Evolutionary conservation across 2,888 invertebrate genomes (phyloP).

Genomic region (Elaeidobius kamerunicus): DNA sequence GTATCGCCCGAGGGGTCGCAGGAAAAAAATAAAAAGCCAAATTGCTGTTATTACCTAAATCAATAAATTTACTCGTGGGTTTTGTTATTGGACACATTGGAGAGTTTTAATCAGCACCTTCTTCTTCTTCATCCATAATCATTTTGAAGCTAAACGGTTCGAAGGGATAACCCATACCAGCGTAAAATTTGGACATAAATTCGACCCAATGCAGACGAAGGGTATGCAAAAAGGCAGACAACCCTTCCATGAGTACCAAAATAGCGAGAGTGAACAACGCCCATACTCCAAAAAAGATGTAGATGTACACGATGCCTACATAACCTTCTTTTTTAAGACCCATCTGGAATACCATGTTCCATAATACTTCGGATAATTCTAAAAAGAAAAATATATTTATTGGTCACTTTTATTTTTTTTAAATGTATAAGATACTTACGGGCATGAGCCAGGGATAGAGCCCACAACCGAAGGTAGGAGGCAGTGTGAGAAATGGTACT

Average conservation of each 20-base stretch:
- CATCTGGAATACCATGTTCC: constrained; percentile 41
- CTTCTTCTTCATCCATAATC: constrained; percentile 58
- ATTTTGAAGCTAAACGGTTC: constrained; percentile 81
- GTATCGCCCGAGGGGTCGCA: constrained; percentile 1
- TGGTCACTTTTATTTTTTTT: not conserved
- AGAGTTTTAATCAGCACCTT: constrained; percentile 20
- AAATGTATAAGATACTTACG: constrained; percentile 59
- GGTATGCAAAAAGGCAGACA: constrained; percentile 87
- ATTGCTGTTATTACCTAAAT: constrained; percentile 28
- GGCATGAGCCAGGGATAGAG: constrained; percentile 91
- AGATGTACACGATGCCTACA: constrained; percentile 55
- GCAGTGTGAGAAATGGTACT: constrained; percentile 97
- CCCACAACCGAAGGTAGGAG: too few species aligned
- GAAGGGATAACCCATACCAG: constrained; percentile 78
- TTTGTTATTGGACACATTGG: constrained; percentile 5
- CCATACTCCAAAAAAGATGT: constrained; percentile 71
- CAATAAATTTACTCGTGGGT: constrained; percentile 21
- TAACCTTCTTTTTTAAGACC: constrained; percentile 40
- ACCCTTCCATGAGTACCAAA: constrained; percentile 85
- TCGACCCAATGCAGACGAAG: constrained; percentile 89
- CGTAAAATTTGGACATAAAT: constrained; percentile 81
- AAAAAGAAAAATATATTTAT: constrained; percentile 25
- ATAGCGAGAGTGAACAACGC: constrained; percentile 78
- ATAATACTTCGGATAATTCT: constrained; percentile 44
- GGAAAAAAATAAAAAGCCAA: constrained; percentile 14